Conservation (phyloP, 2,888 invertebrate genomes). For the Belgica antarctica region DNA sequence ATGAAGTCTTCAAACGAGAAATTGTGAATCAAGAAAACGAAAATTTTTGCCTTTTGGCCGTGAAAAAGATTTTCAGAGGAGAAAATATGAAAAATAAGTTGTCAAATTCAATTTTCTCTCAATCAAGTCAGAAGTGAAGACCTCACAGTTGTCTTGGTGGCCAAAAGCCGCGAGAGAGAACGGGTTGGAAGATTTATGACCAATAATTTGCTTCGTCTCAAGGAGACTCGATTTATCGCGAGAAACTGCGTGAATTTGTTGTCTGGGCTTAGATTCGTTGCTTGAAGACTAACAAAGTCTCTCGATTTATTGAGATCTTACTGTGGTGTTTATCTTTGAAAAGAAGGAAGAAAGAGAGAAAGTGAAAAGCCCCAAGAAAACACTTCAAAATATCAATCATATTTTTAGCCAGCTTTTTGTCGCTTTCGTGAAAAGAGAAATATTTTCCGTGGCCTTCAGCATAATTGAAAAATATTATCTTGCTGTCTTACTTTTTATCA, state of each 20-base stretch:
- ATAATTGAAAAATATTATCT: constrained; percentile 24
- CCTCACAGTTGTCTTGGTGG: neutral
- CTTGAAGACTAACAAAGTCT: neutral
- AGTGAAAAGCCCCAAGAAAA: constrained; percentile 18
- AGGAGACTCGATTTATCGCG: constrained; percentile 15
- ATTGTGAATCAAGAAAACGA: constrained; percentile 11
- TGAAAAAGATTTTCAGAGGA: too few relatives aligned
- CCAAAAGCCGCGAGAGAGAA: neutral
- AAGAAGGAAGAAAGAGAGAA: constrained; percentile 1
- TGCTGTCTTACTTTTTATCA: neutral
- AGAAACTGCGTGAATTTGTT: neutral
- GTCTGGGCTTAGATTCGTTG: neutral
- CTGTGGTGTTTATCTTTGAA: neutral
- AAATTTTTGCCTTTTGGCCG: neutral
- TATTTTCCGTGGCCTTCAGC: neutral
- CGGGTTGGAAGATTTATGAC: constrained; percentile 21
- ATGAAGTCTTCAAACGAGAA: neutral
- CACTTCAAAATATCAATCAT: constrained; percentile 44
- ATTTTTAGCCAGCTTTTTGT: constrained; percentile 29
- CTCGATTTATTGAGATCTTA: neutral
- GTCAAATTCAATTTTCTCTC: constrained; percentile 23
- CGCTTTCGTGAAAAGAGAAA: neutral
- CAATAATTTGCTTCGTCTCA: constrained; percentile 27
- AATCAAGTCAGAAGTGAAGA: constrained; percentile 7
- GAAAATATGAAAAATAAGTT: constrained; percentile 3